Base-by-base conservation (phyloP, 2,888 invertebrate genomes). In the Meandrusa payeni region DNA sequence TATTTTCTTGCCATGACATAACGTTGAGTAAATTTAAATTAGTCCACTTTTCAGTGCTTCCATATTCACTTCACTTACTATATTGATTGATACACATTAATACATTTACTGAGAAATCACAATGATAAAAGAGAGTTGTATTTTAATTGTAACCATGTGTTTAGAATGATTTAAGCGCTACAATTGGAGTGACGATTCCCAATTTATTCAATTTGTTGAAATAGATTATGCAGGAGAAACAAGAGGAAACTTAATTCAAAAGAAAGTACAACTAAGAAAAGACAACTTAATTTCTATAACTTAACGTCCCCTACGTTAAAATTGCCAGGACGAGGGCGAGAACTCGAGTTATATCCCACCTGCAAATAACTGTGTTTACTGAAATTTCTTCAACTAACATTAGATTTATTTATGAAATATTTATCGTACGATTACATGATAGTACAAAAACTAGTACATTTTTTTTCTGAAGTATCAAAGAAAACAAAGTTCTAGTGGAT, bases 1-100 rank as follows among this genome's bases (percentile, higher is more conserved):
- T 87, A 88, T 79, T 88, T 88, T 70, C 79, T 86, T 73, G 88
- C 87, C 87, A 88, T 86, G 59, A 69, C 85, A 79, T 45, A 5
- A 22, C 28, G 15, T 31, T 43, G 13, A 17, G 20, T 26, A 28
- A 34, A 36, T 31, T 41, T 6, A 20, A 40, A 40, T 2, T 12
- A 26, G 5, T 12, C n/a, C 27, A 33, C 7, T 28, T 2, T 33
- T 15, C 27, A 9, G n/a, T 7, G 20, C 11, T 9, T 22, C 7
- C 11, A 17, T 29, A 24, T 42, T 29, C 6, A 17, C 12, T n/a
- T 2, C 6, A 37, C 15, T 1, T 23, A n/a, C 2, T 13, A n/a
- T 15, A 7, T 7, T 29, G n/a, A n/a, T n/a, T n/a, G n/a, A n/a
- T n/a, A n/a, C n/a, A n/a, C n/a, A n/a, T n/a, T n/a, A n/a, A n/a